phyloP scores from a whole-genome alignment of 2,113 vertebrate genomes.

The Leucopsar rothschildi region DNA sequence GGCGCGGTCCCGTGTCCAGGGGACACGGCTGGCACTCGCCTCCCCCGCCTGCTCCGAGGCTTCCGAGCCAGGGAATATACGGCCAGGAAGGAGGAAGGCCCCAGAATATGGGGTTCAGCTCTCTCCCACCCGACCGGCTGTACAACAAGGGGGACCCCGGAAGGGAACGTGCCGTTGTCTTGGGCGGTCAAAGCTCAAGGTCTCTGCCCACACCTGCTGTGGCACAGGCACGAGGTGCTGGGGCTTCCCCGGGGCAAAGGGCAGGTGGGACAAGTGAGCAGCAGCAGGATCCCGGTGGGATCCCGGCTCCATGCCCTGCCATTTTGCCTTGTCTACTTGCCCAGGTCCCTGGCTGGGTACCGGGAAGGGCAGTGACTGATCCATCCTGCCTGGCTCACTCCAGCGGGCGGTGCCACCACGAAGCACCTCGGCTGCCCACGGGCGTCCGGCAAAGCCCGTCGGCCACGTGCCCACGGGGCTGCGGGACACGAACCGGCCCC shows the following conservation, averaged over 20 bases:
- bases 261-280: neutral
- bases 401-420: neutral
- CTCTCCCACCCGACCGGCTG: neutral
- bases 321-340: neutral
- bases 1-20: neutral
- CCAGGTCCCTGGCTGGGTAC: rapidly evolving
- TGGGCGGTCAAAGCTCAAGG: constrained; percentile 9
- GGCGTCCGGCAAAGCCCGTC: neutral
- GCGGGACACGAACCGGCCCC: rapidly evolving
- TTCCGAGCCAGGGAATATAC: neutral
- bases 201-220: neutral
- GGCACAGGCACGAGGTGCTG: neutral
- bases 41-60: neutral
- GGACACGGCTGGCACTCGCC: neutral
- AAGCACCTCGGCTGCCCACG: neutral
- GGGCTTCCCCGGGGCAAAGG: neutral
- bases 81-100: neutral
- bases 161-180: rapidly evolving
- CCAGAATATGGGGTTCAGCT: neutral
- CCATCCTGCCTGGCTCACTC: neutral
- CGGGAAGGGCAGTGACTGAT: rapidly evolving
- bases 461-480: neutral
- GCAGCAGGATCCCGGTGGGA: neutral
- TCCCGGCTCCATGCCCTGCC: neutral
- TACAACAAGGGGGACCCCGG: rapidly evolving